Evolutionary conservation across 1,140 invertebrate genomes (phyloP), one percentile per base, ranked within the genome.

Genomic region (Ectropis grisescens): DNA sequence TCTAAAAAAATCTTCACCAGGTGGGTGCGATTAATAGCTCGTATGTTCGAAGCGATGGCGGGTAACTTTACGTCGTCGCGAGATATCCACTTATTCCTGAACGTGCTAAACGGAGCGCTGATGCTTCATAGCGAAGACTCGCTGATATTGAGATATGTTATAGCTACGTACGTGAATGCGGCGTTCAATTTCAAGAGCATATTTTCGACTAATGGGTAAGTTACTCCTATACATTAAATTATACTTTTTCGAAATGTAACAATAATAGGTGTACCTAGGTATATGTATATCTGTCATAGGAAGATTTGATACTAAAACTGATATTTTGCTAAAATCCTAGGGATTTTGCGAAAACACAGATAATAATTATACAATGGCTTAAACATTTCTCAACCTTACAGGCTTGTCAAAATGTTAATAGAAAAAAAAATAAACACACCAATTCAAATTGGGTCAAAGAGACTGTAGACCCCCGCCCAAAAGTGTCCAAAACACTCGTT

Each of bases 11-110:
- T n/a, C n/a, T n/a, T n/a, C n/a, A n/a, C n/a, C 37, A 83, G 82
- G 82, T 99, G 98, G 98, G 94, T 97, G 1, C 91, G 96, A 45
- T 82, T 99, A 11, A 97, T 99, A 49, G 91, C 93, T 0, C 88
- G 95, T 29, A 98, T 99, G 96, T 99, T 99, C 69, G 95, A 97
- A 82, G 95, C 95, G 0, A 99, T 99, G 96, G 95, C 95, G 2
- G 94, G 94, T 9, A 98, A 99, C 62, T 98, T 99, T 65, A 96
- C 96, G 1, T 98, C 98, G 69, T 97, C 96, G 0, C 92, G 94
- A 23, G 98, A 99, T 69, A 95, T 99, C 29, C 96, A 98, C 70
- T 79, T 99, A 16, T 99, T 99, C 59, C 84, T 99, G 8, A 99
- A 98, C 82, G 98, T 99, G 0, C 85, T 99, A 11, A 99, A 98